phyloP scores from a whole-genome alignment of 2,888 invertebrate genomes.

The Hirtodrosophila duncani region DNA sequence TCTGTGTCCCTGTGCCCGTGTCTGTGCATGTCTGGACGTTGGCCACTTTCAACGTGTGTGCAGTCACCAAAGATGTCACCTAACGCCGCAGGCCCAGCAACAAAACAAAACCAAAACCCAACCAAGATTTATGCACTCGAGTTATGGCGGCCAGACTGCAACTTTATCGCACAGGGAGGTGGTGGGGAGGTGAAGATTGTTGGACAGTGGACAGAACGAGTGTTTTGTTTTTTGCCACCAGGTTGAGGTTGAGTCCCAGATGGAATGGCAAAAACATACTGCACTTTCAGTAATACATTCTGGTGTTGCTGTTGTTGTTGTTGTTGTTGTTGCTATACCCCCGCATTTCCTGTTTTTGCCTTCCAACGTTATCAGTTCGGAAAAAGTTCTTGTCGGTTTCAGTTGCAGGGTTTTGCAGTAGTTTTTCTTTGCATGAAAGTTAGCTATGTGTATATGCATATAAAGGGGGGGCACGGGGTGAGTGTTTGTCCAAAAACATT shows the following conservation, averaged over 20 bases:
- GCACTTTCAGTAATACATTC: no score
- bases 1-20: no score
- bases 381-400: conserved; percentile 25
- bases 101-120: conserved; percentile 21
- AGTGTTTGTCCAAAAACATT: no score
- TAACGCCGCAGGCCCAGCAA: conserved; percentile 15
- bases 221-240: conserved; percentile 7
- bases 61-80: conserved; percentile 73
- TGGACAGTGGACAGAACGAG: background rate
- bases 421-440: conserved; percentile 5
- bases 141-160: conserved; percentile 61
- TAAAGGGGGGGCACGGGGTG: no score
- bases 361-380: conserved; percentile 52
- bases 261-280: conserved; percentile 4
- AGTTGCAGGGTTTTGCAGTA: conserved; percentile 25
- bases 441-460: background rate
- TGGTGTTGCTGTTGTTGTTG: conserved; percentile 2
- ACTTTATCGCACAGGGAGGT: conserved; percentile 60
- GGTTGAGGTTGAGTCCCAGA: conserved; percentile 17
- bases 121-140: conserved; percentile 70
- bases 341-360: conserved; percentile 61
- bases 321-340: conserved; percentile 19
- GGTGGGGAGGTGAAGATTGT: no score
- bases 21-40: conserved; percentile 24
- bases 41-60: conserved; percentile 34